Conservation (phyloP, 2,797 vertebrate species). For the Poecilia gillii region DNA sequence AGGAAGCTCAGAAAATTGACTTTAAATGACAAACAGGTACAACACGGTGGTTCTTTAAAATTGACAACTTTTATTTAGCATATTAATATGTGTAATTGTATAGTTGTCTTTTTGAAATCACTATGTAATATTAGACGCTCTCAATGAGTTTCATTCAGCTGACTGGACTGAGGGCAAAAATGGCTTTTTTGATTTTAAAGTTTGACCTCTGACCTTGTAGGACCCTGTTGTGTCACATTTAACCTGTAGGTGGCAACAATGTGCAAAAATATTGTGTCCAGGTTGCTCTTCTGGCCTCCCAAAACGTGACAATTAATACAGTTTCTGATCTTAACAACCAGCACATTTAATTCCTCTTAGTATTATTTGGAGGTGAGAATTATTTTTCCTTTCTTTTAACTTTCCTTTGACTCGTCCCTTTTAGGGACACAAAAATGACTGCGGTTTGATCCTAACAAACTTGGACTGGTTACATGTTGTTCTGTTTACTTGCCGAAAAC, state of each 20-base stretch:
- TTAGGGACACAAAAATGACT: not conserved
- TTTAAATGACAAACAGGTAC: not conserved
- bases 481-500: slow-evolving; percentile 3
- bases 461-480: not conserved
- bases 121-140: not conserved
- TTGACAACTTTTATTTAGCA: not conserved
- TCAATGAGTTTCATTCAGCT: not conserved
- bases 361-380: not conserved
- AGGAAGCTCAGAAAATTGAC: not conserved
- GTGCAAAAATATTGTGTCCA: not conserved
- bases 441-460: not conserved
- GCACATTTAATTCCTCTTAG: not conserved
- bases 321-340: not conserved
- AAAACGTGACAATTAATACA: not conserved
- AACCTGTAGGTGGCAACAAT: not conserved
- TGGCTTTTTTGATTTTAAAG: too few relatives aligned
- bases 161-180: not conserved
- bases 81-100: not conserved
- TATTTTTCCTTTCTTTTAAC: not conserved
- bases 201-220: not conserved
- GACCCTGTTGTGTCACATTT: not conserved
- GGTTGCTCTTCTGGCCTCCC: not conserved
- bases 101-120: not conserved
- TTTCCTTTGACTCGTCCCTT: not conserved
- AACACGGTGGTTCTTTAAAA: not conserved